Conservation (phyloP, 2,888 invertebrate genomes). For the Callimorpha dominula region DNA sequence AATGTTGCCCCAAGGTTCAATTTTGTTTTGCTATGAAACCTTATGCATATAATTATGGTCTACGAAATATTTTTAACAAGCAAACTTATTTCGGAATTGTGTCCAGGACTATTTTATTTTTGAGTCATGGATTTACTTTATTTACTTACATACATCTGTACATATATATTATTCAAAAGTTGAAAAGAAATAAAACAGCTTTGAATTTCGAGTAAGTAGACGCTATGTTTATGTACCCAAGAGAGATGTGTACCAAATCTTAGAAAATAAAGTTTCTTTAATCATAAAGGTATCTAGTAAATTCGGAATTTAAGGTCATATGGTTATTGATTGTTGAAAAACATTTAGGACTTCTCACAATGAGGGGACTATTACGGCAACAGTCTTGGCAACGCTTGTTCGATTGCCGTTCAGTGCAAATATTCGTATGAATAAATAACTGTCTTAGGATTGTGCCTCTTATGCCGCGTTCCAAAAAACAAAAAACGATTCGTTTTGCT, state of each 20-base stretch:
- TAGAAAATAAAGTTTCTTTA: conserved; percentile 10
- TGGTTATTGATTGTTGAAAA: no score
- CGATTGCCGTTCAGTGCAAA: no score
- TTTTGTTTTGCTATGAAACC: background rate
- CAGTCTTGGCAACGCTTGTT: background rate
- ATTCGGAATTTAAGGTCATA: background rate
- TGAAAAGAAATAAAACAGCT: conserved; percentile 38
- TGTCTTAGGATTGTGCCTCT: no score
- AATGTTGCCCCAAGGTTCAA: background rate
- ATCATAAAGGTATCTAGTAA: background rate
- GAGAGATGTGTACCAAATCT: conserved; percentile 24
- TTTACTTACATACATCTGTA: background rate
- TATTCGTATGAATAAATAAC: no score
- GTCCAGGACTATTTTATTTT: conserved; percentile 31
- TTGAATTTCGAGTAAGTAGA: conserved; percentile 31
- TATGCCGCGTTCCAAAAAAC: no score
- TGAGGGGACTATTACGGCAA: background rate
- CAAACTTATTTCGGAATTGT: background rate
- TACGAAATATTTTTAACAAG: background rate
- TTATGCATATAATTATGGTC: background rate
- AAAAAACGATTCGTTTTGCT: no score
- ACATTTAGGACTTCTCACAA: background rate
- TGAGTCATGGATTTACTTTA: conserved; percentile 32
- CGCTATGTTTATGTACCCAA: conserved; percentile 28
- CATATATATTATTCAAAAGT: conserved; percentile 45